Percentiles rank a stretch among this genome's conserved stretches.
phyloP scores from a whole-genome alignment of 2,113 vertebrate genomes.

The Apistogramma diplotaenia region DNA sequence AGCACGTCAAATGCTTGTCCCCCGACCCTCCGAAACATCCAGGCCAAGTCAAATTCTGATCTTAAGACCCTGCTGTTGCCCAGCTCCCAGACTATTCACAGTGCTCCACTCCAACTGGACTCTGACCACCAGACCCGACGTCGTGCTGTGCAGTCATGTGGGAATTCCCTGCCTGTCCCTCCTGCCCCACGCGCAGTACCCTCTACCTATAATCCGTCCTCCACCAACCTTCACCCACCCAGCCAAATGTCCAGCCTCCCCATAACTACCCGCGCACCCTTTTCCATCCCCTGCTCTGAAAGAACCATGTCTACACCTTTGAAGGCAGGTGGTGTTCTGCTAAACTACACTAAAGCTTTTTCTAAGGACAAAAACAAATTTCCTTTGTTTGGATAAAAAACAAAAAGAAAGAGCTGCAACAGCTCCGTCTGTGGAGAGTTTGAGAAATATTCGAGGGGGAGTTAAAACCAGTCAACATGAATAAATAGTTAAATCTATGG shows the following conservation, averaged over 20 bases:
- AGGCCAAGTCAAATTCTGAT: constrained; percentile 25
- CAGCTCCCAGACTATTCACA: constrained; percentile 42
- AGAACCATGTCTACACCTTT: constrained; percentile 17
- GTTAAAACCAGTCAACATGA: neutral
- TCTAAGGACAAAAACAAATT: constrained; percentile 1
- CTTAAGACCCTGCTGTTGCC: neutral
- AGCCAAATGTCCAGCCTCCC: neutral
- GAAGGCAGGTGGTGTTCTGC: constrained; percentile 58
- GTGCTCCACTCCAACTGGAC: neutral
- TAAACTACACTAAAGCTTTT: neutral
- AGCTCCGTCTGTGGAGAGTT: neutral
- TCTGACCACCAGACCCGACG: constrained; percentile 5
- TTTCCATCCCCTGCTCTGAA: constrained; percentile 6
- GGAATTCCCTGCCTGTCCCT: neutral
- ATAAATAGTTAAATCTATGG: neutral
- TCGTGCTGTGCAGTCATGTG: constrained; percentile 20
- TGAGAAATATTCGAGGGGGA: neutral
- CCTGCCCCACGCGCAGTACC: neutral
- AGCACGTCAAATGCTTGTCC: constrained; percentile 9
- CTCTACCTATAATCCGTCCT: constrained; percentile 2
- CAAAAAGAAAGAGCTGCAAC: constrained; percentile 10
- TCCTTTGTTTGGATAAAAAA: neutral
- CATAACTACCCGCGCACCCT: neutral
- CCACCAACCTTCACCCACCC: constrained; percentile 1
- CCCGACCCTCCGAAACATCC: constrained; percentile 19